Conservation (phyloP, 2,797 vertebrate species). For the Tragopan temminckii region DNA sequence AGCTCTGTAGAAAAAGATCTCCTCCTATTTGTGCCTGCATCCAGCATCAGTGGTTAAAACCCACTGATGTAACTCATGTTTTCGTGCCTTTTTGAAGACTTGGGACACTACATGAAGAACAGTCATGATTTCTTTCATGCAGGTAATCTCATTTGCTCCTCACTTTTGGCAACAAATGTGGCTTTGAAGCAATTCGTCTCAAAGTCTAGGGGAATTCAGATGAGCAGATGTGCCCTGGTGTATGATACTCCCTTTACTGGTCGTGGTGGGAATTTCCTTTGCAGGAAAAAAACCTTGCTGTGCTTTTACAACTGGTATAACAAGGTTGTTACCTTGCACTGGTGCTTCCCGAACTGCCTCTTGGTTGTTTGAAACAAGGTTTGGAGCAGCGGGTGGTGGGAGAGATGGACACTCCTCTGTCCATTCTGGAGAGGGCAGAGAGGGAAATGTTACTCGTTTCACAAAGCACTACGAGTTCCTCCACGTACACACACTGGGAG, state of each 20-base stretch:
- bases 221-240: not conserved
- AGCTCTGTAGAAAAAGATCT: not conserved
- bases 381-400: slow-evolving; percentile 88
- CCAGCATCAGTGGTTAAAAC: not conserved
- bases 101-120: fast-evolving
- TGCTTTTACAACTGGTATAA: slow-evolving; percentile 20
- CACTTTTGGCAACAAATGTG: not conserved
- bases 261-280: not conserved
- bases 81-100: not conserved
- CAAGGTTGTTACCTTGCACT: slow-evolving; percentile 83
- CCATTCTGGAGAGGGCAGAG: slow-evolving; percentile 89
- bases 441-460: slow-evolving; percentile 32
- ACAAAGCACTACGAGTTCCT: not conserved
- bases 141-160: not conserved
- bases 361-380: slow-evolving; percentile 90
- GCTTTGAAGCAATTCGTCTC: not conserved
- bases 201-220: not conserved
- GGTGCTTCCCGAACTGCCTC: slow-evolving; percentile 92
- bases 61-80: not conserved
- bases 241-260: not conserved
- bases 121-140: not conserved
- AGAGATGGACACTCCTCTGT: slow-evolving; percentile 91
- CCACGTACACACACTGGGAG: not conserved
- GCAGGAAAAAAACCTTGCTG: not conserved
- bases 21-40: not conserved